These are phyloP conservation scores for Aproaerema taeniolella DNA, from an alignment of 2,888 invertebrate species.

Conservation along the genomic window DNA sequence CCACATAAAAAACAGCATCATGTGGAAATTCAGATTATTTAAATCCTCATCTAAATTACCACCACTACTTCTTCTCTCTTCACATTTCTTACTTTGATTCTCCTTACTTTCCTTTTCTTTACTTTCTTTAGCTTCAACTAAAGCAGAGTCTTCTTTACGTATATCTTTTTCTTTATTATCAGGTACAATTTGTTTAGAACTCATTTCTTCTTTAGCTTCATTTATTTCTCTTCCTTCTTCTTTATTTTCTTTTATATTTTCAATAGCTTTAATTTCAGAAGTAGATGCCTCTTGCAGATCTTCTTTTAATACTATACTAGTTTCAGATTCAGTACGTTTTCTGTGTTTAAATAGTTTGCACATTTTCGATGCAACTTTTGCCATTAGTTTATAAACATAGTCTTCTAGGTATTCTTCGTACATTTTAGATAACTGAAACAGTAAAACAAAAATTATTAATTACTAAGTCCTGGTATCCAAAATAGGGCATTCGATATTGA, in stretches of 20 bases:
- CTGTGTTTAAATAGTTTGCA: slow-evolving; percentile 40
- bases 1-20: slow-evolving; percentile 84
- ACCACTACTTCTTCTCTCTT: slow-evolving; percentile 23
- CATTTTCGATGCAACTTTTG: slow-evolving; percentile 51
- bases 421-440: slow-evolving; percentile 81
- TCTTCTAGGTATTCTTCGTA: slow-evolving; percentile 86
- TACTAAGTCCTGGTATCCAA: not conserved
- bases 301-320: slow-evolving; percentile 17
- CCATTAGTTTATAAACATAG: slow-evolving; percentile 67
- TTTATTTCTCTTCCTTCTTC: slow-evolving; percentile 15
- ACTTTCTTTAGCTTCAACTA: slow-evolving; percentile 9
- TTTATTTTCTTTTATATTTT: slow-evolving; percentile 17
- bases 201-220: too few species aligned
- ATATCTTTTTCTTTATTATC: slow-evolving; percentile 8
- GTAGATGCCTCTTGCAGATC: slow-evolving; percentile 6
- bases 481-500: too few species aligned
- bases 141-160: slow-evolving; percentile 12
- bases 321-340: slow-evolving; percentile 23
- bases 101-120: slow-evolving; percentile 13
- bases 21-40: slow-evolving; percentile 82
- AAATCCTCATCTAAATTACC: slow-evolving; percentile 42
- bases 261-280: slow-evolving; percentile 23
- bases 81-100: slow-evolving; percentile 17
- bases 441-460: not conserved
- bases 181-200: not conserved